Conservation (phyloP, 2,113 vertebrate genomes). For the Lepisosteus osseus region DNA sequence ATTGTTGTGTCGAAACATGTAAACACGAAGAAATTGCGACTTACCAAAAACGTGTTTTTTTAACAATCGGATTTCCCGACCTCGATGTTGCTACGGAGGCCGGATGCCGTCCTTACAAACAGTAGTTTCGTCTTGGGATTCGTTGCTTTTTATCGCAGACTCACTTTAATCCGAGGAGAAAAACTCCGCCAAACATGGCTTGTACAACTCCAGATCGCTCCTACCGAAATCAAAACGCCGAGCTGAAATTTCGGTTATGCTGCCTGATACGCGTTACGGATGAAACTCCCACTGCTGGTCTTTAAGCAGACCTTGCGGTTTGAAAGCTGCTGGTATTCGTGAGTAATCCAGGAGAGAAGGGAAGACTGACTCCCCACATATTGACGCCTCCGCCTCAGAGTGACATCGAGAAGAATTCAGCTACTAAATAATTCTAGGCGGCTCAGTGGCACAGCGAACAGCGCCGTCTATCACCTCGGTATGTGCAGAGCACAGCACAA, state of each 20-base stretch:
- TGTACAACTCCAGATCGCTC: background rate
- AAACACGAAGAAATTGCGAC: background rate
- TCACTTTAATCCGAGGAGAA: conserved; percentile 11
- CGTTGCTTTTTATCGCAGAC: conserved; percentile 1
- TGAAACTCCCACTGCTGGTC: background rate
- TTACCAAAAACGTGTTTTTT: conserved; percentile 58
- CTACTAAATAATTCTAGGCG: conserved; percentile 19
- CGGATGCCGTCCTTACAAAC: conserved; percentile 58
- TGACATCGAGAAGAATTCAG: conserved; percentile 31
- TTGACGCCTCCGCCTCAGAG: conserved; percentile 49
- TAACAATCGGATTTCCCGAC: conserved; percentile 43
- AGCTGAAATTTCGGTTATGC: background rate
- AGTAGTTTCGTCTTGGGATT: conserved; percentile 8
- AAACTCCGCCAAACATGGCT: conserved; percentile 12
- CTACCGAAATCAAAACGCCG: background rate
- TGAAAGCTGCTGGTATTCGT: conserved; percentile 16
- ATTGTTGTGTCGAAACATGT: no score
- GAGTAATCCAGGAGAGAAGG: conserved; percentile 26
- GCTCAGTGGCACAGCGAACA: background rate
- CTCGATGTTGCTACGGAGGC: conserved; percentile 50
- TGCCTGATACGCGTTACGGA: no score
- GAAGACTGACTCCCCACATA: conserved; percentile 31
- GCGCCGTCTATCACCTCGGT: conserved; percentile 18
- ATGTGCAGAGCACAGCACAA: background rate
- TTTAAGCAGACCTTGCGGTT: background rate